Percentiles rank a stretch among this genome's conserved stretches.
These are phyloP conservation scores for Leuciscus waleckii DNA, from an alignment of 2,797 vertebrate genomes.

Conservation along the genomic window DNA sequence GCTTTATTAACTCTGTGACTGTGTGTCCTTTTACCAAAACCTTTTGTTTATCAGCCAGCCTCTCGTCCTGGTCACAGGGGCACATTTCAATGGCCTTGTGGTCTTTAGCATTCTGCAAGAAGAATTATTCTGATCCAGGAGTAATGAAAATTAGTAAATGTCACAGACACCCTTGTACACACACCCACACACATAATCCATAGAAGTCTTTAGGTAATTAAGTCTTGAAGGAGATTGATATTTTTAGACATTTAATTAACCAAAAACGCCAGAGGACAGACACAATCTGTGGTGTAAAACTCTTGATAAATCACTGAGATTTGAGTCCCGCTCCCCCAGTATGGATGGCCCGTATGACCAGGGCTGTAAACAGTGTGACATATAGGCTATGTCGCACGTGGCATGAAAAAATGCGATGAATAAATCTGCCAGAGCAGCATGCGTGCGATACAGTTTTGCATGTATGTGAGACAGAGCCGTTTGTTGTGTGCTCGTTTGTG, in stretches of 20 bases:
- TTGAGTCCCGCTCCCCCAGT: conserved; percentile 71
- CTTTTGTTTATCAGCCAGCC: conserved; percentile 28
- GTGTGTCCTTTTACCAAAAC: conserved; percentile 34
- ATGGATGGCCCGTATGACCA: background rate
- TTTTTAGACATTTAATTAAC: conserved; percentile 85
- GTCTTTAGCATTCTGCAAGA: conserved; percentile 45
- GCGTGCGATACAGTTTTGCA: background rate
- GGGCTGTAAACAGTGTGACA: background rate
- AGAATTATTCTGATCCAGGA: conserved; percentile 45
- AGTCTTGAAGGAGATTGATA: conserved; percentile 83
- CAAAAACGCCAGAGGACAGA: conserved; percentile 74
- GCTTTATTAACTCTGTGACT: conserved; percentile 19
- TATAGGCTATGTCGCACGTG: background rate
- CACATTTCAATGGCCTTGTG: conserved; percentile 13
- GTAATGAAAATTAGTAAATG: conserved; percentile 61
- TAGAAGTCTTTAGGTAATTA: conserved; percentile 80
- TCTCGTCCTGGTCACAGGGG: conserved; percentile 9
- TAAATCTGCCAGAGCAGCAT: background rate
- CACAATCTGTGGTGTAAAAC: conserved; percentile 71
- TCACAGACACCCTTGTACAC: conserved; percentile 37
- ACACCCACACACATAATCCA: conserved; percentile 23
- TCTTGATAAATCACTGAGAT: conserved; percentile 72
- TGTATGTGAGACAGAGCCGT: background rate
- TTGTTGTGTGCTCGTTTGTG: background rate
- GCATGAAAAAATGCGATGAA: background rate